Evolutionary conservation across 23 tunicate species (phyloP).

Genomic region (Styela plicata): DNA sequence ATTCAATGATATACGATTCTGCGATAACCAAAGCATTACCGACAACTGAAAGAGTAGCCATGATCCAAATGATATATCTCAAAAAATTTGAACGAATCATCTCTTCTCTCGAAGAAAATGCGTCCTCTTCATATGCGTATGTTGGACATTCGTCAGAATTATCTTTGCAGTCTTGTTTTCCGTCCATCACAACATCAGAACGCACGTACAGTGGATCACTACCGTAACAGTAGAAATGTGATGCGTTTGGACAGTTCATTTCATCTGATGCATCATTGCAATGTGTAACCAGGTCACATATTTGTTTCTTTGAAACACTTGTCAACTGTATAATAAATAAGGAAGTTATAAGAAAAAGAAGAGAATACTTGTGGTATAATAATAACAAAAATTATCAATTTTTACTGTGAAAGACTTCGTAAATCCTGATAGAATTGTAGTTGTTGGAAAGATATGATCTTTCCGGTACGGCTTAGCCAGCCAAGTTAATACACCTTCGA

Average conservation of each 20-base stretch:
- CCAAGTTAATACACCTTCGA: too few relatives aligned
- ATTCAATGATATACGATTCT: neutral
- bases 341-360: too few relatives aligned
- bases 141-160: slow-evolving; percentile 48
- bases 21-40: slow-evolving; percentile 23
- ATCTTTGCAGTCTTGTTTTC: slow-evolving; percentile 39
- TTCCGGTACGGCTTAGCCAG: too few relatives aligned
- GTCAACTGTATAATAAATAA: too few relatives aligned
- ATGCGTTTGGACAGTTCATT: slow-evolving; percentile 15
- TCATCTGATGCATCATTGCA: slow-evolving; percentile 46
- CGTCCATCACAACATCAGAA: slow-evolving; percentile 28
- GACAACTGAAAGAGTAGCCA: slow-evolving; percentile 22
- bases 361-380: too few relatives aligned
- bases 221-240: slow-evolving; percentile 48
- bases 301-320: too few relatives aligned
- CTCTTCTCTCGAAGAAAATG: slow-evolving; percentile 33
- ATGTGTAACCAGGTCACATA: slow-evolving; percentile 26
- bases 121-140: slow-evolving; percentile 17
- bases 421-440: too few relatives aligned
- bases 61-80: slow-evolving; percentile 32
- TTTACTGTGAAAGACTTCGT: too few relatives aligned
- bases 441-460: too few relatives aligned
- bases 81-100: slow-evolving; percentile 16
- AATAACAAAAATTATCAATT: too few relatives aligned
- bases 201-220: slow-evolving; percentile 38